Percentiles rank a stretch among this genome's conserved stretches.
Conservation (phyloP, 2,113 vertebrate species). For the Parus major region DNA sequence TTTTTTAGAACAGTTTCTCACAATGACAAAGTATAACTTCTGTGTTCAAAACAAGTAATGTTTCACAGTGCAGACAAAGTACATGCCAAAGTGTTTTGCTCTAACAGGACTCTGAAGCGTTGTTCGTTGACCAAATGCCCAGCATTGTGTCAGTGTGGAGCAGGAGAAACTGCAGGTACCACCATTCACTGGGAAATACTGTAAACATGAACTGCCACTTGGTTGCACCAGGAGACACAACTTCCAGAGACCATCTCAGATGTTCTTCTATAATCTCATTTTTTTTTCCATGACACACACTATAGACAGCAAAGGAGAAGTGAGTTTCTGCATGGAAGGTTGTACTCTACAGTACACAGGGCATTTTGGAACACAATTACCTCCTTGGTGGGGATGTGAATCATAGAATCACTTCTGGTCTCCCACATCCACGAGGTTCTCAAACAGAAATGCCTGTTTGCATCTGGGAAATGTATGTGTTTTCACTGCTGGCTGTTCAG, state of each 20-base stretch:
- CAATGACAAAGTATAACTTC: not conserved
- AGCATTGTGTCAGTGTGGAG: not conserved
- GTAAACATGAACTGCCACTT: not conserved
- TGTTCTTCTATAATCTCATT: not conserved
- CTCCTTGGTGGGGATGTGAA: not conserved
- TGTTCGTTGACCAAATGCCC: not conserved
- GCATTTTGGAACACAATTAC: not conserved
- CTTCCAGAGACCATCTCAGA: not conserved
- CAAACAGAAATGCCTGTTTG: not conserved
- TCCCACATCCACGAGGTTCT: not conserved
- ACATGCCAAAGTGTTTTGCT: not conserved
- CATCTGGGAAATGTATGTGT: accelerated
- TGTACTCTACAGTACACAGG: not conserved
- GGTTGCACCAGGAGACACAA: not conserved
- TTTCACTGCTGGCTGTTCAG: not conserved
- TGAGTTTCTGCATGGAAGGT: not conserved
- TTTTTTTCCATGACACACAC: not conserved
- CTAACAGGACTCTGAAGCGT: not conserved
- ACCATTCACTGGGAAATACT: not conserved
- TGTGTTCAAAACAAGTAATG: not conserved
- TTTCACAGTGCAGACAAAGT: not conserved
- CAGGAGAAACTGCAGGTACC: not conserved
- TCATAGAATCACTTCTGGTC: not conserved
- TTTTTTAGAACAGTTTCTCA: not conserved
- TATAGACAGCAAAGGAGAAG: not conserved